phyloP scores from a whole-genome alignment of 2,113 vertebrate genomes.

The Solea senegalensis region DNA sequence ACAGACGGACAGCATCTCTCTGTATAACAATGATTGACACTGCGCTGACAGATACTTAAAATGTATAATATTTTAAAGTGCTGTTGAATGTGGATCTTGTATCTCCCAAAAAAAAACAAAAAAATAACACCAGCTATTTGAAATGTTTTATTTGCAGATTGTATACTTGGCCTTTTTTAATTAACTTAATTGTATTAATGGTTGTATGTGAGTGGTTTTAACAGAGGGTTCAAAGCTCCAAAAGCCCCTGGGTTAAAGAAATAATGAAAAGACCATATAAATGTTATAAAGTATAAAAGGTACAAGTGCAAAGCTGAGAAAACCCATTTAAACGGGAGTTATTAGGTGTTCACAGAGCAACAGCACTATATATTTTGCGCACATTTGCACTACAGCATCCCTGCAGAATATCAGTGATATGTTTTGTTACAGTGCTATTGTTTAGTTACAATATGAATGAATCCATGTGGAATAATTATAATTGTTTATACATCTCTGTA shows the following conservation, averaged over 20 bases:
- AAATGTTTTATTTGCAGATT: conserved; percentile 32
- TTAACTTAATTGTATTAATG: conserved; percentile 43
- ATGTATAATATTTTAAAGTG: conserved; percentile 56
- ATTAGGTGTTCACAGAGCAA: conserved; percentile 66
- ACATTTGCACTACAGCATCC: conserved; percentile 79
- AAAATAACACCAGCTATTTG: conserved; percentile 3
- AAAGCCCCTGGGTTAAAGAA: conserved; percentile 19
- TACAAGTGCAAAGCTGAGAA: conserved; percentile 36
- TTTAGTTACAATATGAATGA: conserved; percentile 72
- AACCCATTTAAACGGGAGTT: conserved; percentile 57
- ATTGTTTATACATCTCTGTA: conserved; percentile 80
- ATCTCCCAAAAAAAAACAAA: conserved; percentile 60
- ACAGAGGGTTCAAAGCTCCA: conserved; percentile 18
- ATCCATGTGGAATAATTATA: conserved; percentile 69
- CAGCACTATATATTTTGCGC: conserved; percentile 75
- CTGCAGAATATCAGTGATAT: conserved; percentile 73
- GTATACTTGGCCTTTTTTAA: conserved; percentile 39
- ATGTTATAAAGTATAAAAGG: conserved; percentile 35
- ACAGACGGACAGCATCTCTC: conserved; percentile 46
- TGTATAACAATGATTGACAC: conserved; percentile 65
- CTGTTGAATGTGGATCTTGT: conserved; percentile 71
- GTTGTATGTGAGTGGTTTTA: conserved; percentile 25
- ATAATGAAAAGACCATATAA: conserved; percentile 24
- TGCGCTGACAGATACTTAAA: conserved; percentile 64
- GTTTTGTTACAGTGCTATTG: conserved; percentile 73